A percentile compares a stretch with the other conserved stretches of the same genome.
phyloP scores from a whole-genome alignment of 1,140 invertebrate species.

The Brachionus asplanchnoidis region DNA sequence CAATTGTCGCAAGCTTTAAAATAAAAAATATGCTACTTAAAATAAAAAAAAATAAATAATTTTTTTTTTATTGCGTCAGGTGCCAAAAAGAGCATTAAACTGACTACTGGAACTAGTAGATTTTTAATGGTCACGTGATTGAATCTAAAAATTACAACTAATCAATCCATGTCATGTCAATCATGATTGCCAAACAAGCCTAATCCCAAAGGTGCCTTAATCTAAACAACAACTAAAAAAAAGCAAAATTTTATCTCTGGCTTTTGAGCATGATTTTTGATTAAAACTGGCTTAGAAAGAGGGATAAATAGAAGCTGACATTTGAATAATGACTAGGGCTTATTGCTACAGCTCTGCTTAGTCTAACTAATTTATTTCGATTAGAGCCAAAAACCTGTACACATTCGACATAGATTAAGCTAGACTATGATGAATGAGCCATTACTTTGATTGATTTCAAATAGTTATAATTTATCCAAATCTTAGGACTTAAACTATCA shows the following conservation, averaged over 20 bases:
- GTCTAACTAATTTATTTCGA: neutral
- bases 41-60: neutral
- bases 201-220: neutral
- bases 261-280: neutral
- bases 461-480: slow-evolving; percentile 1
- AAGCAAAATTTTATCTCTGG: neutral
- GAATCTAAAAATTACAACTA: neutral
- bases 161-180: neutral
- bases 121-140: neutral
- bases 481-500: neutral
- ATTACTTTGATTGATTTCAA: neutral
- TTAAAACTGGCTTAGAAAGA: neutral
- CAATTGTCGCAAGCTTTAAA: neutral
- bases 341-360: neutral
- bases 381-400: neutral
- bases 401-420: neutral
- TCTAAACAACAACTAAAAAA: neutral
- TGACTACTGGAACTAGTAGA: neutral
- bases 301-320: neutral
- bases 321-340: neutral
- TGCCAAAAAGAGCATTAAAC: neutral
- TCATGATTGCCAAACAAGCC: neutral
- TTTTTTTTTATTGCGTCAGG: neutral
- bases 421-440: neutral
- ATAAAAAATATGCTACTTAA: too few relatives aligned